Evolutionary conservation across 92 coral and sea anemone genomes (phyloP).

Genomic region (Epizoanthus scotinus): DNA sequence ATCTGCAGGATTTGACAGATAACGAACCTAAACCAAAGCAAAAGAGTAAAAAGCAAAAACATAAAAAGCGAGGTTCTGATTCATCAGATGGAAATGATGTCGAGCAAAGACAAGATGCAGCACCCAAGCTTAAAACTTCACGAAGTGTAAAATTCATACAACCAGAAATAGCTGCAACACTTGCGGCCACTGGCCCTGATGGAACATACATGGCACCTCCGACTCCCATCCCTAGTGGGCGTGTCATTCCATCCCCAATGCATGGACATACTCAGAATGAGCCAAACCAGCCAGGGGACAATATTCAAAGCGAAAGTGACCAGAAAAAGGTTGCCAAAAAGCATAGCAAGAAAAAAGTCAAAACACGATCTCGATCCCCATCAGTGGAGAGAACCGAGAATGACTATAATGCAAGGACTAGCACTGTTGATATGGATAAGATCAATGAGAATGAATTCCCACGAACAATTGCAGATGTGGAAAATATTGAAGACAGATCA

Average conservation of each 20-base stretch:
- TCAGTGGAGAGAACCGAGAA: constrained; percentile 48
- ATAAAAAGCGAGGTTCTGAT: constrained; percentile 48
- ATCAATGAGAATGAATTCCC: constrained; percentile 34
- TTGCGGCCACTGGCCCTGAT: constrained; percentile 63
- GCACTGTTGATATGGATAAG: constrained; percentile 32
- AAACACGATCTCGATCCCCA: constrained; percentile 66
- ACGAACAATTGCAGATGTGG: constrained; percentile 39
- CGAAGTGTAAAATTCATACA: constrained; percentile 78
- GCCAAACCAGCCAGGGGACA: not conserved
- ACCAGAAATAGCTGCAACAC: constrained; percentile 67
- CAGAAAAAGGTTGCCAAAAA: constrained; percentile 24
- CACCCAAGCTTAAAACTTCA: constrained; percentile 21
- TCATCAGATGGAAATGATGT: constrained; percentile 62
- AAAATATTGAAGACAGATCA: constrained; percentile 78
- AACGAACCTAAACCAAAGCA: constrained; percentile 34
- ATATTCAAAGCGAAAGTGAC: constrained; percentile 8
- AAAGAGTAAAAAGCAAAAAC: constrained; percentile 56
- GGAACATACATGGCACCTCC: constrained; percentile 66
- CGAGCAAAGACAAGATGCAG: constrained; percentile 17
- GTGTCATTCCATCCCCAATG: constrained; percentile 73
- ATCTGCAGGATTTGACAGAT: constrained; percentile 38
- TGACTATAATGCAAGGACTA: constrained; percentile 9
- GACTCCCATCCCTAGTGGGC: constrained; percentile 82
- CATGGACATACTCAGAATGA: constrained; percentile 45
- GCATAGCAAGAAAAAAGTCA: constrained; percentile 54